Conservation (phyloP, 2,113 vertebrate species). For the Oostethus manadensis region DNA sequence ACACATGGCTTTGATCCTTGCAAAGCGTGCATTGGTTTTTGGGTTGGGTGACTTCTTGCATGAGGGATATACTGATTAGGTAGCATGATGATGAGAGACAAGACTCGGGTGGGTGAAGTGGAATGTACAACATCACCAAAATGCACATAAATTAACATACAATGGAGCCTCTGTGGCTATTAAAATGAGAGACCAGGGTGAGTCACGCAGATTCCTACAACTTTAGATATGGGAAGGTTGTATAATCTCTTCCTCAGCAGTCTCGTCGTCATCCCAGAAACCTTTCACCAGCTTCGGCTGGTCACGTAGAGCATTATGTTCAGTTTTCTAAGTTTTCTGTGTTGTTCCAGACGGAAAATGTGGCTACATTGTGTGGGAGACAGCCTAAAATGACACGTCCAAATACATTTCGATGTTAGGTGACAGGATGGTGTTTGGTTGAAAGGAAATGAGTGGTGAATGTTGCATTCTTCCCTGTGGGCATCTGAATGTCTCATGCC, state of each 20-base stretch:
- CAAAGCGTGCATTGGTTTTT: too few species aligned
- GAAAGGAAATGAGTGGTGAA: conserved; percentile 31
- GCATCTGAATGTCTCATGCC: conserved; percentile 16
- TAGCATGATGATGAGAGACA: too few species aligned
- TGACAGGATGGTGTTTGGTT: conserved; percentile 33
- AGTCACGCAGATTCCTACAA: conserved; percentile 23
- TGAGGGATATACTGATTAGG: too few species aligned
- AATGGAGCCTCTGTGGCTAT: background rate
- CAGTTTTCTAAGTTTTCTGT: conserved; percentile 10
- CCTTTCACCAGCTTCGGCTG: conserved; percentile 26
- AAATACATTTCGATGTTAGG: conserved; percentile 36
- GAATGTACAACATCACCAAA: too few species aligned
- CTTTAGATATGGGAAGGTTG: background rate
- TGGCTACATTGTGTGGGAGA: conserved; percentile 31
- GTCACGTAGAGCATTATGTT: conserved; percentile 15
- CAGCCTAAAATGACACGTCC: conserved; percentile 32
- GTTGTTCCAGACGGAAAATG: conserved; percentile 21
- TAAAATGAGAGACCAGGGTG: conserved; percentile 14
- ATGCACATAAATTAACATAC: too few species aligned
- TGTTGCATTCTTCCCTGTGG: conserved; percentile 27
- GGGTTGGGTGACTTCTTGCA: too few species aligned
- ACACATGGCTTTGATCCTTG: too few species aligned
- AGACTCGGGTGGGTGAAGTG: too few species aligned
- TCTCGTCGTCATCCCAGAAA: conserved; percentile 21
- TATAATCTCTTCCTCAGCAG: conserved; percentile 17